phyloP scores from a whole-genome alignment of 2,888 invertebrate genomes.

The Steinernema hermaphroditum region DNA sequence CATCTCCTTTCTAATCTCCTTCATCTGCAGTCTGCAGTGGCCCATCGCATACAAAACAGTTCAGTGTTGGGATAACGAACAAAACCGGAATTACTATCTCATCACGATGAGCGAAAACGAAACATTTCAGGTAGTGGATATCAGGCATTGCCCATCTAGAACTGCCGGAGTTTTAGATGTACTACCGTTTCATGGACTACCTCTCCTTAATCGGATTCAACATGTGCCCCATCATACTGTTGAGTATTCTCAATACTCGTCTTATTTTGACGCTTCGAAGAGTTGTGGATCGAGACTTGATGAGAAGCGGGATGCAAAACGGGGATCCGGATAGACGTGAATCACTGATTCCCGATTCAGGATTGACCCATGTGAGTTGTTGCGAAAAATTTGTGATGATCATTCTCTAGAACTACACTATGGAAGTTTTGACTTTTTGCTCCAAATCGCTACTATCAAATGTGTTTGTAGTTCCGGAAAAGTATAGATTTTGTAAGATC shows the following conservation, averaged over 20 bases:
- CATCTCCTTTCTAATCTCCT: conserved; percentile 50
- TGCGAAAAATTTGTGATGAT: too few species aligned
- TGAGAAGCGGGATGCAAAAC: conserved; percentile 38
- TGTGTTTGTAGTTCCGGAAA: too few species aligned
- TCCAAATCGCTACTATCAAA: too few species aligned
- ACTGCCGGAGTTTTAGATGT: conserved; percentile 46
- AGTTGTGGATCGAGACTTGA: conserved; percentile 58
- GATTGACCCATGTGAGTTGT: neutral
- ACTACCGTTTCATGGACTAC: conserved; percentile 63
- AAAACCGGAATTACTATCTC: conserved; percentile 52
- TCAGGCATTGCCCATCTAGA: too few species aligned
- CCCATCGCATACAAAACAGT: conserved; percentile 60
- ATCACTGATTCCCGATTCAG: conserved; percentile 19
- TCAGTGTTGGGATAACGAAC: conserved; percentile 51
- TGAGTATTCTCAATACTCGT: conserved; percentile 57
- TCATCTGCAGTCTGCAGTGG: conserved; percentile 65
- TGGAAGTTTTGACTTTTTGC: too few species aligned
- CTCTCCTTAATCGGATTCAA: conserved; percentile 61
- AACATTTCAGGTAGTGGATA: conserved; percentile 44
- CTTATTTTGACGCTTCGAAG: conserved; percentile 59
- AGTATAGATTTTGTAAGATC: too few species aligned
- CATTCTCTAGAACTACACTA: too few species aligned
- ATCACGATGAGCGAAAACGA: conserved; percentile 51
- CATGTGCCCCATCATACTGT: conserved; percentile 58
- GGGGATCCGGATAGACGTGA: neutral